These are phyloP conservation scores for Agrilus planipennis DNA, from an alignment of 1,140 invertebrate genomes.

Conservation along the genomic window DNA sequence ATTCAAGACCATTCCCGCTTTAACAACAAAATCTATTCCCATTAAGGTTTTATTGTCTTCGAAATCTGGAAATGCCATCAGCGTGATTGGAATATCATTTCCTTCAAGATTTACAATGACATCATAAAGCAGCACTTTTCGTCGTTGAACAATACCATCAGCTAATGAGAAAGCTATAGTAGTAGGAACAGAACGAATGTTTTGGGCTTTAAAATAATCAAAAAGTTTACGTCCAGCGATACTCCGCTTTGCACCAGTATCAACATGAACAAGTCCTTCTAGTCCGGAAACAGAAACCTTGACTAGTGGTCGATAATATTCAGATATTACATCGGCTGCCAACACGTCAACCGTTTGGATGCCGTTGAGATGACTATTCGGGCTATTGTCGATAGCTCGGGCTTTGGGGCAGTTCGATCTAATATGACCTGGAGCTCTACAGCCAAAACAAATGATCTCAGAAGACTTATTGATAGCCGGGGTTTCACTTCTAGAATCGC, in stretches of 20 bases:
- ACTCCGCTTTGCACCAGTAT: no score
- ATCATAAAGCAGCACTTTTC: background rate
- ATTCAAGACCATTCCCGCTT: background rate
- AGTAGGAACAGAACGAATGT: background rate
- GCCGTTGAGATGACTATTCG: background rate
- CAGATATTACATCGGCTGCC: background rate
- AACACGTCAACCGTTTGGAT: no score
- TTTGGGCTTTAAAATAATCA: background rate
- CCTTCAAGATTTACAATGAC: no score
- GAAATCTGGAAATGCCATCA: no score
- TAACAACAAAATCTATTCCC: background rate
- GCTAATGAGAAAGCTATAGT: background rate
- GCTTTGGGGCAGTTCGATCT: background rate
- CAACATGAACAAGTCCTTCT: no score
- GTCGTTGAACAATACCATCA: background rate
- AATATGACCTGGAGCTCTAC: no score
- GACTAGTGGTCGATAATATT: no score
- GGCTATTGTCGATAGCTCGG: no score
- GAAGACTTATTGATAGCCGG: no score
- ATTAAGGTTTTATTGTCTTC: background rate
- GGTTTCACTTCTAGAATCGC: background rate
- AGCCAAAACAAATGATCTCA: no score
- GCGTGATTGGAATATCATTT: background rate
- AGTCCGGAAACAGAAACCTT: no score
- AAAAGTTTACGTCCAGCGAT: no score